Percentiles rank a stretch among this genome's conserved stretches.
Evolutionary conservation across 2,888 invertebrate species (phyloP).

Genomic region (Drosophila sordidula): DNA sequence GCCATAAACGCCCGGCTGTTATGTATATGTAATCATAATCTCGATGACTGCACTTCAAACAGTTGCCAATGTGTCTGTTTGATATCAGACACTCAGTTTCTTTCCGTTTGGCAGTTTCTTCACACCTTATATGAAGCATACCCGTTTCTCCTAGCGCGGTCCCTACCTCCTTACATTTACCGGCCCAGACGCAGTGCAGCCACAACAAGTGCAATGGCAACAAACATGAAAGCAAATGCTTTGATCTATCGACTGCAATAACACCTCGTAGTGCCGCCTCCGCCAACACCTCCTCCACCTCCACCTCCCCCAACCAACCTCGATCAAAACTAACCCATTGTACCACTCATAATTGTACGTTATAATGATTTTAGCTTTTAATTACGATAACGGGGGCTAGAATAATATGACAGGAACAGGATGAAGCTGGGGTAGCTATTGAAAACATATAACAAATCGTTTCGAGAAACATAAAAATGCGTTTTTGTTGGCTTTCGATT

Average conservation of each 20-base stretch:
- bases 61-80: constrained; percentile 82
- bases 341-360: constrained; percentile 68
- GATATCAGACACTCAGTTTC: constrained; percentile 76
- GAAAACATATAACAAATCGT: constrained; percentile 56
- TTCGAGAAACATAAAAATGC: constrained; percentile 59
- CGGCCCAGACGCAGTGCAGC: constrained; percentile 50
- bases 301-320: not conserved
- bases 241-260: constrained; percentile 72
- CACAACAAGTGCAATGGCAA: constrained; percentile 78
- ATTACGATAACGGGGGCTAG: constrained; percentile 32
- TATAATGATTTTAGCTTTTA: constrained; percentile 66
- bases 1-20: constrained; percentile 21
- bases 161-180: not conserved
- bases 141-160: not conserved
- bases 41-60: constrained; percentile 79
- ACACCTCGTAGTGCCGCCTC: constrained; percentile 23
- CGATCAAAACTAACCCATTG: constrained; percentile 15
- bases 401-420: constrained; percentile 35
- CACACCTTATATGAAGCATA: constrained; percentile 55
- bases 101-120: constrained; percentile 51
- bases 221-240: constrained; percentile 74
- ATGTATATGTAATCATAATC: constrained; percentile 58
- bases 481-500: constrained; percentile 55
- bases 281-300: not conserved
- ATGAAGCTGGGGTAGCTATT: constrained; percentile 25